Evolutionary conservation across 2,797 vertebrate species (phyloP).

Genomic region (Acipenser ruthenus): DNA sequence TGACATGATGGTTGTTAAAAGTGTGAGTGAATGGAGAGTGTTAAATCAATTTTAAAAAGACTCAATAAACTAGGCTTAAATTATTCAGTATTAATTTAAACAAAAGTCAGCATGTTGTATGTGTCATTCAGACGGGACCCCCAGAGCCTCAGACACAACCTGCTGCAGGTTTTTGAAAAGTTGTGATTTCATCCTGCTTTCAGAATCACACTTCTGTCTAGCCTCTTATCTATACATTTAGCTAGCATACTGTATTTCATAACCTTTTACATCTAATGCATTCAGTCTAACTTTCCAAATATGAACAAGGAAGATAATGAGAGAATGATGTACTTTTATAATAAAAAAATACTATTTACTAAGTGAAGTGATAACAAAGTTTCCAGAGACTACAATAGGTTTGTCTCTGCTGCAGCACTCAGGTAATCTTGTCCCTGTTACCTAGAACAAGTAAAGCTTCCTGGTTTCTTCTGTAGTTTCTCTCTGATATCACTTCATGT

Average conservation of each 20-base stretch:
- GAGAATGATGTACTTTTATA: background rate
- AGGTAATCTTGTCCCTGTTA: too few relatives aligned
- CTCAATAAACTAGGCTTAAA: conserved; percentile 3
- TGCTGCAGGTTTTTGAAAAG: conserved; percentile 4
- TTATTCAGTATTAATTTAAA: conserved; percentile 7
- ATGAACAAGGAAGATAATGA: background rate
- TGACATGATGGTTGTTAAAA: too few relatives aligned
- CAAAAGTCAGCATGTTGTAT: background rate
- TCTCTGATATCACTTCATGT: too few relatives aligned
- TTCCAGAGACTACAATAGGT: too few relatives aligned
- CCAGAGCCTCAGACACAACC: background rate
- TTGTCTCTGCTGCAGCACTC: too few relatives aligned
- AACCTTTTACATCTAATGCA: too few relatives aligned
- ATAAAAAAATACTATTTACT: background rate
- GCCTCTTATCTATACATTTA: too few relatives aligned
- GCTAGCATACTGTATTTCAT: too few relatives aligned
- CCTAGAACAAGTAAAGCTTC: too few relatives aligned
- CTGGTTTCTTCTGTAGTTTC: too few relatives aligned
- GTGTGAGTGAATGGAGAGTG: background rate
- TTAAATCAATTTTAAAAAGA: background rate
- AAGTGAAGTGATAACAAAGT: background rate
- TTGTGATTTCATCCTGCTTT: background rate
- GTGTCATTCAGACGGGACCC: background rate
- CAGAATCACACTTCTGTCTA: too few relatives aligned
- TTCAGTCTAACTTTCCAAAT: too few relatives aligned